phyloP scores from a whole-genome alignment of 1,140 invertebrate species.

The Drosophila ercepeae region DNA sequence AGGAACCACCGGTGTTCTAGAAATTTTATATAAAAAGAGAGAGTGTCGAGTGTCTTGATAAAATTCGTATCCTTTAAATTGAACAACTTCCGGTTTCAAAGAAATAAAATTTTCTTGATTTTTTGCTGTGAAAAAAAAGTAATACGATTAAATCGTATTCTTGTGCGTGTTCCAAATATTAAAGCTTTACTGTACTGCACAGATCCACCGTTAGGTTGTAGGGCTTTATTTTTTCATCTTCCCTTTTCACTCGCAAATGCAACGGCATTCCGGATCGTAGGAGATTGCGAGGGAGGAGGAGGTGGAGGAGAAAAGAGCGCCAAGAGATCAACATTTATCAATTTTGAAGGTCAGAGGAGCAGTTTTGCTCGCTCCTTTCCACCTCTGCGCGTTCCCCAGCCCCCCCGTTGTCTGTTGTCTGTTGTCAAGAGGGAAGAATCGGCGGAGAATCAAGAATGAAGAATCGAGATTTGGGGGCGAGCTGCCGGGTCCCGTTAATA shows the following conservation, averaged over 20 bases:
- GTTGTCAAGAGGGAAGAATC: constrained; percentile 11
- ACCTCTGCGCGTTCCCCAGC: not conserved
- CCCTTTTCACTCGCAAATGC: not conserved
- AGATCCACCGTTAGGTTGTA: not conserved
- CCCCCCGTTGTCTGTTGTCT: not conserved
- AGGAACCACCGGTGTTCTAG: not conserved
- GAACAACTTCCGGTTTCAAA: no score
- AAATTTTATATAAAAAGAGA: not conserved
- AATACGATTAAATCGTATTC: not conserved
- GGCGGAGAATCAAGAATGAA: not conserved
- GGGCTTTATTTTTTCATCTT: not conserved
- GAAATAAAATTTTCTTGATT: no score
- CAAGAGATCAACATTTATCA: not conserved
- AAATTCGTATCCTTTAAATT: no score
- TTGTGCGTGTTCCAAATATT: not conserved
- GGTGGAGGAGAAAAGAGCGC: not conserved
- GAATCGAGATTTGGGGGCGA: not conserved
- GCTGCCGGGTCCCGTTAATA: constrained; percentile 14
- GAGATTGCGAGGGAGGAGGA: not conserved
- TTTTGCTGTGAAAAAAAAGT: no score
- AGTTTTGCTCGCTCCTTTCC: no score
- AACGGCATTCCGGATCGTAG: not conserved
- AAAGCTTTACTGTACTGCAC: not conserved
- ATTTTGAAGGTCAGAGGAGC: constrained; percentile 1
- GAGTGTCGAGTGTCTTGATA: no score